These are phyloP conservation scores for Caenorhabditis briggsae DNA, from an alignment of 1,140 invertebrate genomes.

Conservation along the genomic window DNA sequence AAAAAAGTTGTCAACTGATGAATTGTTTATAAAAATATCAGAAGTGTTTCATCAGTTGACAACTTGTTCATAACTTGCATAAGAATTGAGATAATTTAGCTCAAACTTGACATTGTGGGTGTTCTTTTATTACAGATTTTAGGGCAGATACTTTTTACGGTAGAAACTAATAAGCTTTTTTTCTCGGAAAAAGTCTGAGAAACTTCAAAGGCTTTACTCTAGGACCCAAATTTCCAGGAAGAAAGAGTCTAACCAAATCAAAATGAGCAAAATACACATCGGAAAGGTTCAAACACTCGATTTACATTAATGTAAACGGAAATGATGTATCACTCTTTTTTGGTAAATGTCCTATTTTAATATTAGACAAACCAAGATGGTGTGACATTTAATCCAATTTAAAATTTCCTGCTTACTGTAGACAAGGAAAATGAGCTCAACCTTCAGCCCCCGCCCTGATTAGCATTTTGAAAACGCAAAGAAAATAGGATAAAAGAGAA, in stretches of 20 bases:
- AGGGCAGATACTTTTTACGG: no score
- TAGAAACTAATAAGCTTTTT: no score
- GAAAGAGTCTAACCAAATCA: not conserved
- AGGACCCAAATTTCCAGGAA: no score
- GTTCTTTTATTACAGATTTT: no score
- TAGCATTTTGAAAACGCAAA: not conserved
- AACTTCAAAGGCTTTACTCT: no score
- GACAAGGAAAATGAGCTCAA: not conserved
- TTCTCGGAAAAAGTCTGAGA: no score
- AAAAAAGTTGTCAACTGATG: no score
- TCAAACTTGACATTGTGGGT: no score
- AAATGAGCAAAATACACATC: slow-evolving; percentile 2
- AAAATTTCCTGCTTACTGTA: not conserved
- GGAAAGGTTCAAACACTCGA: slow-evolving; percentile 10
- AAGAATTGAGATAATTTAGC: no score
- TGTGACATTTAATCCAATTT: not conserved
- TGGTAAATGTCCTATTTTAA: not conserved
- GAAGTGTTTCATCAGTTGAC: no score
- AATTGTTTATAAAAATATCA: no score
- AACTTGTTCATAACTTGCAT: no score
- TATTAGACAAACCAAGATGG: not conserved
- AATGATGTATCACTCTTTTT: slow-evolving; percentile 11
- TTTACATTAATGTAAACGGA: slow-evolving; percentile 20
- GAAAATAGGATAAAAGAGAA: not conserved
- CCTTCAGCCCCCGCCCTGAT: not conserved